These are phyloP conservation scores for Frankliniella fusca DNA, from an alignment of 2,888 invertebrate genomes.

Conservation along the genomic window DNA sequence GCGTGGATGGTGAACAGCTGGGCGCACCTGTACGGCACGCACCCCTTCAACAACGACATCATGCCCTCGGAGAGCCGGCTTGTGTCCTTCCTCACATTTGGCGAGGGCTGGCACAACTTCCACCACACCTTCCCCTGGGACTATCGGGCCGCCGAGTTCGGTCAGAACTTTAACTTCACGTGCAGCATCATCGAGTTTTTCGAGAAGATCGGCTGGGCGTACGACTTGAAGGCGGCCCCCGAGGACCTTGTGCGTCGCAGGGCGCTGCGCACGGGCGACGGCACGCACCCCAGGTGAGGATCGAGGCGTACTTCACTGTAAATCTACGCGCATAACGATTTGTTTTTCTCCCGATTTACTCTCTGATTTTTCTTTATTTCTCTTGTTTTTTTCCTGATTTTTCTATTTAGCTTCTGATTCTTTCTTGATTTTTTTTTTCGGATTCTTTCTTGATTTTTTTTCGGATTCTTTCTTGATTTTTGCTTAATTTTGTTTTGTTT, in stretches of 20 bases:
- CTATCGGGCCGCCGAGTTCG: slow-evolving; percentile 53
- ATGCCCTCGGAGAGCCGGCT: slow-evolving; percentile 49
- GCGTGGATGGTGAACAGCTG: slow-evolving; percentile 81
- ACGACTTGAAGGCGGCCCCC: slow-evolving; percentile 56
- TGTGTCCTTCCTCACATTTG: slow-evolving; percentile 47
- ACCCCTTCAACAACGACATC: slow-evolving; percentile 64
- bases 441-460: no score
- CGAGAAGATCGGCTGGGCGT: slow-evolving; percentile 58
- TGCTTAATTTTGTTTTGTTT: no score
- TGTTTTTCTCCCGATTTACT: no score
- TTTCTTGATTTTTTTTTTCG: no score
- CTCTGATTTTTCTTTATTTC: no score
- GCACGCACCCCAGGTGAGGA: slow-evolving; percentile 50
- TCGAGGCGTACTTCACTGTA: no score
- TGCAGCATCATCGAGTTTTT: slow-evolving; percentile 60
- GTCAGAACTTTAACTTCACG: slow-evolving; percentile 54
- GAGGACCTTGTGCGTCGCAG: slow-evolving; percentile 65
- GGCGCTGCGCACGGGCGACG: slow-evolving; percentile 68
- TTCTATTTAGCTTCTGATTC: no score
- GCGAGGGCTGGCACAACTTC: slow-evolving; percentile 57
- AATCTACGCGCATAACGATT: no score
- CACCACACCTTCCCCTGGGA: slow-evolving; percentile 57
- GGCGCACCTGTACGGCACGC: slow-evolving; percentile 72
- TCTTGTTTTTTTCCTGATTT: no score
- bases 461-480: no score